phyloP scores from a whole-genome alignment of 2,888 invertebrate genomes.

The Celastrina argiolus region DNA sequence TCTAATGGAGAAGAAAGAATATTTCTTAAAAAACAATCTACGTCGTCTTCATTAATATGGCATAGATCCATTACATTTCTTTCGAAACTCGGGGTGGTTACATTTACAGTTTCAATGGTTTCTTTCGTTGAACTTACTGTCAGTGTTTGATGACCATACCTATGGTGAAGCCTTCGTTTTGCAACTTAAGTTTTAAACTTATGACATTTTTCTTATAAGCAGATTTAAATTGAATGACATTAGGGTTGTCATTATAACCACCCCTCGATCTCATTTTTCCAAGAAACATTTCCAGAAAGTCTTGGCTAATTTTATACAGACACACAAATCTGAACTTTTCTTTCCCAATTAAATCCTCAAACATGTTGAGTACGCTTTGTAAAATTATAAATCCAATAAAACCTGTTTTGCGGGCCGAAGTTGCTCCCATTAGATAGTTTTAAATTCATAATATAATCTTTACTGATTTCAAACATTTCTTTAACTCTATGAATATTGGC shows the following conservation, averaged over 20 bases:
- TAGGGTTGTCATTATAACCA: slow-evolving; percentile 23
- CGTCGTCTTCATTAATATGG: too few relatives aligned
- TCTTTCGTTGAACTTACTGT: too few relatives aligned
- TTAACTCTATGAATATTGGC: neutral
- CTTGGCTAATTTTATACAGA: slow-evolving; percentile 20
- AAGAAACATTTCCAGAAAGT: slow-evolving; percentile 23
- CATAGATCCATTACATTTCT: too few relatives aligned
- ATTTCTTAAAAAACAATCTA: too few relatives aligned
- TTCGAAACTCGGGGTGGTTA: too few relatives aligned
- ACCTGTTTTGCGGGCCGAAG: too few relatives aligned
- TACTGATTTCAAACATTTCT: neutral
- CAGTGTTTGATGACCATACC: too few relatives aligned
- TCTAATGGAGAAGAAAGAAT: too few relatives aligned
- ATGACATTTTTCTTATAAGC: slow-evolving; percentile 27
- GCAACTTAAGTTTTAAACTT: neutral
- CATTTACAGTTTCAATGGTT: neutral
- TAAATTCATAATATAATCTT: neutral
- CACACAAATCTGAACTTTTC: neutral
- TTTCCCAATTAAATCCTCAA: neutral
- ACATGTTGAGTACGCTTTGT: neutral
- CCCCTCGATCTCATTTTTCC: slow-evolving; percentile 23
- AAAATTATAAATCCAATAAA: too few relatives aligned
- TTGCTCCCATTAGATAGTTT: neutral
- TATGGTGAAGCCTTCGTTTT: too few relatives aligned
- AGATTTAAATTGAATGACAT: slow-evolving; percentile 15